A percentile compares a stretch with the other conserved stretches of the same genome.
Conservation (phyloP, 2,113 vertebrate species). For the Megaptera novaeangliae region DNA sequence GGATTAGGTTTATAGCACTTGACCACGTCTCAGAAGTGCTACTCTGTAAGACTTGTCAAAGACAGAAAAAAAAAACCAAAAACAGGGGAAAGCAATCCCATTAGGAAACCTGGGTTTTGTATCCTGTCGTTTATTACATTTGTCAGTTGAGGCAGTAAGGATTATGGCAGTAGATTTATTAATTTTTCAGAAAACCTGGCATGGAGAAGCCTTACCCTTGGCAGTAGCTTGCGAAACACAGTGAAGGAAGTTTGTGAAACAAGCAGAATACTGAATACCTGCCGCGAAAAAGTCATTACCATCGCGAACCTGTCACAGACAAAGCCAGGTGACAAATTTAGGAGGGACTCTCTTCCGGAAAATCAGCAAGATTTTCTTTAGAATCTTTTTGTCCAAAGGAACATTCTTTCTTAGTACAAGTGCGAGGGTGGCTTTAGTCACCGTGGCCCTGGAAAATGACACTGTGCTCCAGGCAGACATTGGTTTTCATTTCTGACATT, state of each 20-base stretch:
- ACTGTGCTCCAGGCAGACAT: not conserved
- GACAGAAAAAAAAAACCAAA: not conserved
- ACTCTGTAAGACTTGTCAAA: slow-evolving; percentile 79
- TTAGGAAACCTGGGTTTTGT: slow-evolving; percentile 74
- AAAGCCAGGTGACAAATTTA: slow-evolving; percentile 51
- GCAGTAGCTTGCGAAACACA: slow-evolving; percentile 66
- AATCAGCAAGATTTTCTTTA: slow-evolving; percentile 48
- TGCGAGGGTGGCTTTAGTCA: slow-evolving; percentile 8
- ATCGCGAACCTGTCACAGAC: slow-evolving; percentile 60
- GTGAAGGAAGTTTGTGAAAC: slow-evolving; percentile 70
- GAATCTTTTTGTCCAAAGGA: slow-evolving; percentile 39
- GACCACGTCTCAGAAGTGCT: slow-evolving; percentile 79
- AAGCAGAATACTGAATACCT: slow-evolving; percentile 57
- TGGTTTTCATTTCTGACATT: slow-evolving; percentile 28
- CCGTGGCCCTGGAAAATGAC: not conserved
- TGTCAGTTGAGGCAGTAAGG: slow-evolving; percentile 80
- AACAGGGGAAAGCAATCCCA: slow-evolving; percentile 61
- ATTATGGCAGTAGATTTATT: slow-evolving; percentile 80
- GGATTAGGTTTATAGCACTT: slow-evolving; percentile 82
- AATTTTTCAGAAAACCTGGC: slow-evolving; percentile 80
- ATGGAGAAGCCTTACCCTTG: slow-evolving; percentile 51
- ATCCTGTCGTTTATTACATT: slow-evolving; percentile 82
- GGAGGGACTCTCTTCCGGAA: slow-evolving; percentile 28
- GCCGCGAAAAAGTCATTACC: slow-evolving; percentile 63
- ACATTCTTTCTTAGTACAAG: slow-evolving; percentile 46